Base-by-base conservation (phyloP, 1,140 invertebrate genomes). In the Hylyphantes graminicola region DNA sequence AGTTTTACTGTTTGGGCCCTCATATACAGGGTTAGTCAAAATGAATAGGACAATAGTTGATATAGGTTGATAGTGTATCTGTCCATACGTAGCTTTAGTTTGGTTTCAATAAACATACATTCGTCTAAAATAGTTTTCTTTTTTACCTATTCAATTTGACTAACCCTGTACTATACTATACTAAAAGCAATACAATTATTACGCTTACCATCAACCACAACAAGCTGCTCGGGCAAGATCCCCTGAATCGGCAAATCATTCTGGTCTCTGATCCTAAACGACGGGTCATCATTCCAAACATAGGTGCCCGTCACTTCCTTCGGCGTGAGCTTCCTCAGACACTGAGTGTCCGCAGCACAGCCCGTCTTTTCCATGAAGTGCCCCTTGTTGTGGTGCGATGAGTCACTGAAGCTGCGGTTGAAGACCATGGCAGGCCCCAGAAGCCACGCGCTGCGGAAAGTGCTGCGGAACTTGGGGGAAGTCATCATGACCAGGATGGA, bases 191-290 rank as follows among this genome's bases (percentile, higher is more conserved):
- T 35, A 35, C 35, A 35, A 35, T 35, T 17, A 6, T 15, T 15
- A 51, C 64, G 61, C 50, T 85, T 77, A 86, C 86, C 85, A 73
- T 87, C 87, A n/a, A 87, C 77, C 57, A 76, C 70, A 11, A 86
- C 63, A 17, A 87, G 78, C 63, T 87, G 87, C 68, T 87, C 86
- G 12, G 86, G 79, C 7, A 77, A 75, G 10, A 87, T 87, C 15
- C 87, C 87, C 53, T 86, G 75, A 70, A 87, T 87, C 4, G 87
- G 87, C 21, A 87, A 55, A 68, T 87, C 86, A 68, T 87, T 87
- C 76, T 87, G 87, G 74, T 87, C 87, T 68, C 86, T 70, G 21
- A 87, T 85, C 13, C 86, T 61, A 78, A 86, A 87, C 12, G 86
- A 81, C 5, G 87, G 85, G 21, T 87, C 87, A 70, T 87, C 85